phyloP scores from a whole-genome alignment of 2,888 invertebrate genomes.

The Andrena praecox region DNA sequence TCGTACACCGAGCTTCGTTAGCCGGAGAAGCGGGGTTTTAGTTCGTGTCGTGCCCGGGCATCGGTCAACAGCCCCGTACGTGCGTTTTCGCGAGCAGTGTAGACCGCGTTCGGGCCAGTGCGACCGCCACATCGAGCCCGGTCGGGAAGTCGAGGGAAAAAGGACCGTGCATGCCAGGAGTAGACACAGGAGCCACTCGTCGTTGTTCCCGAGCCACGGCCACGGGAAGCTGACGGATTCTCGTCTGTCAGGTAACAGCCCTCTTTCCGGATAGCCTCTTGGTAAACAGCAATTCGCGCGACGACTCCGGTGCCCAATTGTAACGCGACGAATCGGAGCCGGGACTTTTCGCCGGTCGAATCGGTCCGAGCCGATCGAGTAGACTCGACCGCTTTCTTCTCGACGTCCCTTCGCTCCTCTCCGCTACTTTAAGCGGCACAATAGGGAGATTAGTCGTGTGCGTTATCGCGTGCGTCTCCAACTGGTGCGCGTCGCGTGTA shows the following conservation, averaged over 20 bases:
- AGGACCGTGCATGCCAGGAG: conserved; percentile 53
- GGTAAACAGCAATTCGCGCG: neutral
- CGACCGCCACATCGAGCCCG: conserved; percentile 13
- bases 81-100: conserved; percentile 34
- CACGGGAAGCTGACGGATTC: conserved; percentile 57
- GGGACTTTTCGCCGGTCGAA: neutral
- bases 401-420: conserved; percentile 2
- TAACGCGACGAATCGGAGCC: neutral
- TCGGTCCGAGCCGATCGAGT: neutral
- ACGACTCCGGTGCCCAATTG: neutral
- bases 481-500: conserved; percentile 25
- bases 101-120: neutral
- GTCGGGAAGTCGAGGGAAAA: conserved; percentile 18
- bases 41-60: conserved; percentile 53
- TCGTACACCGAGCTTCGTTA: conserved; percentile 8
- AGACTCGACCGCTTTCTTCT: neutral
- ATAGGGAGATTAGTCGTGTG: conserved; percentile 6
- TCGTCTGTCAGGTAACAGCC: conserved; percentile 53
- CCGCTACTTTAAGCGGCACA: conserved; percentile 19
- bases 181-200: conserved; percentile 27
- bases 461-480: conserved; percentile 11
- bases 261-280: neutral
- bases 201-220: conserved; percentile 50
- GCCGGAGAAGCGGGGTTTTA: conserved; percentile 32
- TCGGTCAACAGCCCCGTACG: conserved; percentile 43